Evolutionary conservation across 2,797 vertebrate genomes (phyloP).

Genomic region (Myiothlypis chrysogaster): DNA sequence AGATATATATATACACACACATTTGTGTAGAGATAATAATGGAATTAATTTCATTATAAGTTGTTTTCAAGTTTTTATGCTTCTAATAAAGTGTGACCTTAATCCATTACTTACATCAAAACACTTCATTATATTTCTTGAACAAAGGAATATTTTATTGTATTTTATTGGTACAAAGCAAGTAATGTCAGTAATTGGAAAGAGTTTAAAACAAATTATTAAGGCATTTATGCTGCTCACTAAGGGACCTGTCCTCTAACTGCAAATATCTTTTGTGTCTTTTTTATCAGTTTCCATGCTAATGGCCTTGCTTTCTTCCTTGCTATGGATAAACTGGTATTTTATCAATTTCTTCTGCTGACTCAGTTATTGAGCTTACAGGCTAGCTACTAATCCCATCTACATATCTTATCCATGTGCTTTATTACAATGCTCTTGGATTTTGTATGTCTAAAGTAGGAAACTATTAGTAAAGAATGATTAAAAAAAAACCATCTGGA

Average conservation of each 20-base stretch:
- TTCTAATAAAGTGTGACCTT: neutral
- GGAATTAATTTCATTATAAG: neutral
- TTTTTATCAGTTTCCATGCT: neutral
- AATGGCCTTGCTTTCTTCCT: neutral
- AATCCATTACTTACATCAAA: neutral
- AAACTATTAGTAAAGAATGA: neutral
- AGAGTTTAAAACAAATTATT: neutral
- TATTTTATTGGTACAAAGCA: neutral
- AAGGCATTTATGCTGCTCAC: neutral
- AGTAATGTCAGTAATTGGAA: neutral
- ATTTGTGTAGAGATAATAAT: neutral
- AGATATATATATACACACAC: neutral
- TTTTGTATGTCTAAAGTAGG: neutral
- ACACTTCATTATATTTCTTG: neutral
- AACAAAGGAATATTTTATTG: neutral
- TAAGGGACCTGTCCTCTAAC: neutral
- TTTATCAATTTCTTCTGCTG: neutral
- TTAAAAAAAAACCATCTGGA: neutral
- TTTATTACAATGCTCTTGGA: neutral
- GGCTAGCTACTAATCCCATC: neutral
- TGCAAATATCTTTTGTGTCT: neutral
- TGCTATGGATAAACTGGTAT: neutral
- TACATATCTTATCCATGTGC: neutral
- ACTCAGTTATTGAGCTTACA: neutral
- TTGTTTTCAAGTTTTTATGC: neutral